Percentiles rank a stretch among this genome's conserved stretches.
phyloP scores from a whole-genome alignment of 2,888 invertebrate species.

The Parapristionchus giblindavisi region DNA sequence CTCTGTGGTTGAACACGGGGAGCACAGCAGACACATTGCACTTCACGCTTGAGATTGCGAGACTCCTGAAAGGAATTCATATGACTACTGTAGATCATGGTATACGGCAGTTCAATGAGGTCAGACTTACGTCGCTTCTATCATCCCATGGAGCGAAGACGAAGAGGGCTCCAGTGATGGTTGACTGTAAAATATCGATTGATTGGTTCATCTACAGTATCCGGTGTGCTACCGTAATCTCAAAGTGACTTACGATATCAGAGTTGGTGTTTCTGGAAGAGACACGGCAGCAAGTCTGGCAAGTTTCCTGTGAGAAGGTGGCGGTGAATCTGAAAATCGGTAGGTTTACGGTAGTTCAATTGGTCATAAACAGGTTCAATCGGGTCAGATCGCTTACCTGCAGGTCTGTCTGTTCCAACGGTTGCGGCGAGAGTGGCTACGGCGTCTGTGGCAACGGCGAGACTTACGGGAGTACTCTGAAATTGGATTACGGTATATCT shows the following conservation, averaged over 20 bases:
- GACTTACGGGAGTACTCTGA: slow-evolving; percentile 26
- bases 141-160: slow-evolving; percentile 50
- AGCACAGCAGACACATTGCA: slow-evolving; percentile 46
- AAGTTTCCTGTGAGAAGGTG: slow-evolving; percentile 52
- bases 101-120: too few relatives aligned
- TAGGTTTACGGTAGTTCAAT: not conserved
- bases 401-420: slow-evolving; percentile 43
- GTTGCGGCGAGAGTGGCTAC: slow-evolving; percentile 38
- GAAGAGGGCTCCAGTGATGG: slow-evolving; percentile 51
- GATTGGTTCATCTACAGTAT: not conserved
- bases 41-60: slow-evolving; percentile 2
- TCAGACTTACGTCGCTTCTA: slow-evolving; percentile 35
- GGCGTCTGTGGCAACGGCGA: slow-evolving; percentile 31
- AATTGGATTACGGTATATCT: too few relatives aligned
- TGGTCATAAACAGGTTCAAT: too few relatives aligned
- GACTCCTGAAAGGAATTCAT: too few relatives aligned
- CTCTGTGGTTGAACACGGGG: slow-evolving; percentile 35
- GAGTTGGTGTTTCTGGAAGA: slow-evolving; percentile 48
- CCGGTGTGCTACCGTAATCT: not conserved
- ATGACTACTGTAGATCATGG: not conserved
- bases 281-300: slow-evolving; percentile 54
- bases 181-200: slow-evolving; percentile 32
- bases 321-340: slow-evolving; percentile 48
- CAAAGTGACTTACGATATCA: slow-evolving; percentile 48
- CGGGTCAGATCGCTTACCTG: too few relatives aligned